Conservation (phyloP, 2,888 invertebrate species). For the Pomacea canaliculata region DNA sequence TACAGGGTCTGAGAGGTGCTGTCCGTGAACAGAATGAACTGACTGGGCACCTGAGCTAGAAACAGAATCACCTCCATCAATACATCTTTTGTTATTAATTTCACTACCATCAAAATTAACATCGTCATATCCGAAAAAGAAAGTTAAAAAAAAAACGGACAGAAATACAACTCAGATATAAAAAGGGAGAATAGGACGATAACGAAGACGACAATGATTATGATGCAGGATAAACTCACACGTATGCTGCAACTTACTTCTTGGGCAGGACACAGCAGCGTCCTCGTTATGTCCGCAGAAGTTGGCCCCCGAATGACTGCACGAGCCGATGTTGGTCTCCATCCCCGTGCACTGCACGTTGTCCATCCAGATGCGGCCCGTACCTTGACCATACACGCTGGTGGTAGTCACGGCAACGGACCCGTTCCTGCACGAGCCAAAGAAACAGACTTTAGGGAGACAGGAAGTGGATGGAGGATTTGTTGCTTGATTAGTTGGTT, state of each 20-base stretch:
- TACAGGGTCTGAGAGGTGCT: constrained; percentile 77
- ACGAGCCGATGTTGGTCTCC: constrained; percentile 71
- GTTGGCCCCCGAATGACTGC: constrained; percentile 79
- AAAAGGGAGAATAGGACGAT: no score
- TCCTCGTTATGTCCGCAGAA: constrained; percentile 84
- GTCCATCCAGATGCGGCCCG: constrained; percentile 53
- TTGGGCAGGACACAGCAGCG: constrained; percentile 73
- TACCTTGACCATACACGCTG: constrained; percentile 28
- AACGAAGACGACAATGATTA: no score
- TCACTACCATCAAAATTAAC: no score
- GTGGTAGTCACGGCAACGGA: not conserved
- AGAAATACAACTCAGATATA: no score
- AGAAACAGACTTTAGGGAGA: no score
- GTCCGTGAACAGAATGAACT: constrained; percentile 58
- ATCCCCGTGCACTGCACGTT: constrained; percentile 76
- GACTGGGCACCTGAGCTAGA: constrained; percentile 44
- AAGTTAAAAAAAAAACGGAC: no score
- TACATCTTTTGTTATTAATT: no score
- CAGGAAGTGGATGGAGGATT: no score
- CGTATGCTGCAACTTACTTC: not conserved
- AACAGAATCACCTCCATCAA: no score
- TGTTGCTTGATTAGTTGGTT: no score
- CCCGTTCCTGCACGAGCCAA: not conserved
- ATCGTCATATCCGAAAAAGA: no score
- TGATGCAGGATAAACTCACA: no score